These are phyloP conservation scores for Pseudomugil gertrudae DNA, from an alignment of 2,797 vertebrate genomes.

Conservation along the genomic window DNA sequence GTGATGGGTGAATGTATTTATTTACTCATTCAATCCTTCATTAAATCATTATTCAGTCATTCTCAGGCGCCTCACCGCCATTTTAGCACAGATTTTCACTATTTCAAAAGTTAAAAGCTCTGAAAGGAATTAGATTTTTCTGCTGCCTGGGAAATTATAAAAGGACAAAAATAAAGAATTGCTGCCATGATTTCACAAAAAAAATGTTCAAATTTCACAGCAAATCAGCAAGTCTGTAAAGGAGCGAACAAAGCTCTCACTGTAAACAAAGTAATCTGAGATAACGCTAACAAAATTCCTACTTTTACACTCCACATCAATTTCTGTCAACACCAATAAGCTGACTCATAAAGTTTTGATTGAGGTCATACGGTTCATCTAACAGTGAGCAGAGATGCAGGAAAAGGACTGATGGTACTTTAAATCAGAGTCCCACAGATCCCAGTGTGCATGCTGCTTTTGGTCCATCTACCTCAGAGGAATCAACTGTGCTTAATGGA, in stretches of 20 bases:
- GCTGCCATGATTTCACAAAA: no score
- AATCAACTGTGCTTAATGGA: slow-evolving; percentile 80
- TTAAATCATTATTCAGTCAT: no score
- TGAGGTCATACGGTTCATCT: slow-evolving; percentile 62
- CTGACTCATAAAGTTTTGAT: slow-evolving; percentile 63
- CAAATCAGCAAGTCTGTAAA: neutral
- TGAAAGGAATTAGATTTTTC: no score
- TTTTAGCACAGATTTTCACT: slow-evolving; percentile 6
- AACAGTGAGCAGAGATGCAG: slow-evolving; percentile 50
- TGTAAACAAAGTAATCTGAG: neutral
- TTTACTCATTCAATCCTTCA: no score
- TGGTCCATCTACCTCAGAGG: slow-evolving; percentile 75
- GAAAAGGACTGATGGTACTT: slow-evolving; percentile 48
- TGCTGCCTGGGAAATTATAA: no score
- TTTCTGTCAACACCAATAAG: slow-evolving; percentile 36
- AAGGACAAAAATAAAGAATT: no score
- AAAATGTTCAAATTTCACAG: neutral
- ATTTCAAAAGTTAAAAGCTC: neutral
- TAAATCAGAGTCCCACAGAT: slow-evolving; percentile 54
- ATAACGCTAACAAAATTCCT: neutral
- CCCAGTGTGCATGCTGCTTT: slow-evolving; percentile 73
- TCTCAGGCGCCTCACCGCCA: no score
- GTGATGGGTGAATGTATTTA: no score
- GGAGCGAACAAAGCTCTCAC: slow-evolving; percentile 1
- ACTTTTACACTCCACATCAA: slow-evolving; percentile 12